Base-by-base conservation (phyloP, 1,140 invertebrate species). In the Musca domestica region DNA sequence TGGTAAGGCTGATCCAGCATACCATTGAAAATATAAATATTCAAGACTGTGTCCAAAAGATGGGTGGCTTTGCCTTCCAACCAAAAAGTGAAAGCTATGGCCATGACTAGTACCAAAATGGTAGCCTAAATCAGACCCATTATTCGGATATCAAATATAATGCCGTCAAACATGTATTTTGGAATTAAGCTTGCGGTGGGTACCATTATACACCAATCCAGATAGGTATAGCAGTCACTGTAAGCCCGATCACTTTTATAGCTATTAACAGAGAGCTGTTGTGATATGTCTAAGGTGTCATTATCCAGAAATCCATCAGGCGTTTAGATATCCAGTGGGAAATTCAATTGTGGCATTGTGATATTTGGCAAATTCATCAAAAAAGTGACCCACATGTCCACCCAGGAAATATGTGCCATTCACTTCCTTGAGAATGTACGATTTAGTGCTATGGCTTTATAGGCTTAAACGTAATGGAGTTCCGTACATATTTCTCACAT, bases 131-230 rank as follows among this genome's bases (percentile, higher is more conserved):
- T n/a, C 17, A 61, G 19, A 30, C 17, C n/a, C 56, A 61, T n/a
- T 10, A 15, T 61, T 22, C 2, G 1, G 1, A 7, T n/a, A 19
- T 61, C 56, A 19, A 61, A 61, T 2, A 61, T 22, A 5, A 61
- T 61, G 9, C 25, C 22, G 23, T 61, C 25, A 30, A 61, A 61
- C 23, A 2, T 30, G 15, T 27, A 61, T 7, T 15, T 22, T 14
- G 25, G 25, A 2, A 61, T 6, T 5, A 14, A 15, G 7, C 30
- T 30, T 25, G 25, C 56, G 7, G 30, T 1, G 14, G 56, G 56
- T 19, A 61, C 14, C 56, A 61, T 61, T n/a, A 61, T 9, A 41
- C 56, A 61, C 56, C 56, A 61, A 10, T 64, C 58, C 58, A 41
- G 5, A 22, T 34, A 64, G 6, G 27, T 27, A 22, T 64, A 64